A percentile compares a stretch with the other conserved stretches of the same genome.
Evolutionary conservation across 2,797 vertebrate genomes (phyloP).

Genomic region (Acipenser transmontanus): DNA sequence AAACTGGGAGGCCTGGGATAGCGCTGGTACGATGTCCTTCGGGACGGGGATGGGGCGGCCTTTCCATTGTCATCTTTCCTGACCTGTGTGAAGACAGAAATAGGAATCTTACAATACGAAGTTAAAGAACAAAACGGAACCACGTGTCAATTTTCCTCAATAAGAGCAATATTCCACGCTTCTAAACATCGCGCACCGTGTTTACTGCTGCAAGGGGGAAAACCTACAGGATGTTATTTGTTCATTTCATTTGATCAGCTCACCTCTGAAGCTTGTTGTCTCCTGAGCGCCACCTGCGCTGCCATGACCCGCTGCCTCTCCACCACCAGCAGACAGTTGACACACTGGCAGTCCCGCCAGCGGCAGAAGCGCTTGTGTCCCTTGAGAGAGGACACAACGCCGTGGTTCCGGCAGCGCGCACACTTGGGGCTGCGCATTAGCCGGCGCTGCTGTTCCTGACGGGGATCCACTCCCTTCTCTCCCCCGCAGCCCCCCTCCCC

Average conservation of each 20-base stretch:
- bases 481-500: neutral
- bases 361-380: constrained; percentile 70
- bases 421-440: constrained; percentile 55
- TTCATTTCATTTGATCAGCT: constrained; percentile 10
- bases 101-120: constrained; percentile 33
- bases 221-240: too few species aligned
- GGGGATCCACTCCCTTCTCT: constrained; percentile 16
- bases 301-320: constrained; percentile 74
- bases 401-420: constrained; percentile 55
- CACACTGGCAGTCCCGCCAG: constrained; percentile 64
- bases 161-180: too few species aligned
- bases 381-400: constrained; percentile 61
- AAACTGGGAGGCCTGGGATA: constrained; percentile 47
- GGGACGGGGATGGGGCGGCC: constrained; percentile 33
- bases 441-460: constrained; percentile 28
- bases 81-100: constrained; percentile 42
- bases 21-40: constrained; percentile 53
- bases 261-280: constrained; percentile 59
- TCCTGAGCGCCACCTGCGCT: constrained; percentile 65
- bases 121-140: neutral
- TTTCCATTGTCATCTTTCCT: constrained; percentile 50
- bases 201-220: too few species aligned
- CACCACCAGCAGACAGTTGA: constrained; percentile 67
- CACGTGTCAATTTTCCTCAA: too few species aligned
- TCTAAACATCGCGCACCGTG: too few species aligned